phyloP scores from a whole-genome alignment of 1,140 invertebrate genomes.

The Agrypnia vestita region DNA sequence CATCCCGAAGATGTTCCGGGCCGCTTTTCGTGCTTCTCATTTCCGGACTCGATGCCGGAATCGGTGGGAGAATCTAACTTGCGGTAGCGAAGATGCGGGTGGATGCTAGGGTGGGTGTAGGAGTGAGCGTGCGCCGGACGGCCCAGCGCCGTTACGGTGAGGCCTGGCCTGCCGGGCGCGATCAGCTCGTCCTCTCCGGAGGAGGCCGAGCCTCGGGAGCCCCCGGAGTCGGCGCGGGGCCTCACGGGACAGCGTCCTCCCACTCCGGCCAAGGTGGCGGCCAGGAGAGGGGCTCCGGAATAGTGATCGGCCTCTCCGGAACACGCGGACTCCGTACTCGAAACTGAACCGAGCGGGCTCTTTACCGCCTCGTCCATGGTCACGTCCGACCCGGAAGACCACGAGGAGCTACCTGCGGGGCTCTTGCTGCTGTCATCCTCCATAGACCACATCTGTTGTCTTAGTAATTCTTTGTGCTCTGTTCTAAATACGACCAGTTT shows the following conservation, averaged over 20 bases:
- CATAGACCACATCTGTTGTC: slow-evolving; percentile 80
- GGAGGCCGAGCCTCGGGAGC: slow-evolving; percentile 73
- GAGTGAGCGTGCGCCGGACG: slow-evolving; percentile 70
- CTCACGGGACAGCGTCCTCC: slow-evolving; percentile 76
- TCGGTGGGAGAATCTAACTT: slow-evolving; percentile 93
- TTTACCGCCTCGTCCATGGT: slow-evolving; percentile 85
- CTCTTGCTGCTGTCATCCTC: slow-evolving; percentile 78
- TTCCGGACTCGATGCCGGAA: slow-evolving; percentile 94
- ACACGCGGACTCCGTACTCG: slow-evolving; percentile 86
- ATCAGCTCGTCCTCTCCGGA: slow-evolving; percentile 82
- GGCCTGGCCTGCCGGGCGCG: slow-evolving; percentile 78
- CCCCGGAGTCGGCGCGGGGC: slow-evolving; percentile 83
- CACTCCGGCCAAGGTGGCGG: slow-evolving; percentile 81
- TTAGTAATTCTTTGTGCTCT: slow-evolving; percentile 86
- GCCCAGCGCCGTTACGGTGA: slow-evolving; percentile 78
- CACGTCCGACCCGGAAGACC: slow-evolving; percentile 81
- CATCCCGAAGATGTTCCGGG: slow-evolving; percentile 85
- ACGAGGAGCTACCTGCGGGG: slow-evolving; percentile 74
- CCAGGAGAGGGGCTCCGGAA: slow-evolving; percentile 82
- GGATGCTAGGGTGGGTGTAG: slow-evolving; percentile 69
- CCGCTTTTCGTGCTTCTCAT: slow-evolving; percentile 86
- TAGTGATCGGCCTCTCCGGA: slow-evolving; percentile 76
- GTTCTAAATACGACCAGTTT: slow-evolving; percentile 95
- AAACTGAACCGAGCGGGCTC: slow-evolving; percentile 88
- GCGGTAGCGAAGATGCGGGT: slow-evolving; percentile 77